A percentile compares a stretch with the other conserved stretches of the same genome.
Conservation (phyloP, 1,140 invertebrate genomes). For the Zaprionus capensis region DNA sequence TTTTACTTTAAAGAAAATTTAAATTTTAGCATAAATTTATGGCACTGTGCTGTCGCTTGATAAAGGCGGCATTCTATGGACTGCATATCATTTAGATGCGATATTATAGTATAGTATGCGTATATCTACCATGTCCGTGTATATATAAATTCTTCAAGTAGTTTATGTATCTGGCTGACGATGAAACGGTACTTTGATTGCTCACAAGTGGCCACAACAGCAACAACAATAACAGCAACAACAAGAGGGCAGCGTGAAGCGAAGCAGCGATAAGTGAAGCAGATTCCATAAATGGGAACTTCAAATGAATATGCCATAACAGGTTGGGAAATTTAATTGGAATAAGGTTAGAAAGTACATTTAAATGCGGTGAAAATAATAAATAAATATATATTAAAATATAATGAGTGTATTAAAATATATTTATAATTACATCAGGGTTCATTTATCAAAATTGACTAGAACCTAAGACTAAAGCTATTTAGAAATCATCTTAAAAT, state of each 20-base stretch:
- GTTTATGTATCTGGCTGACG: slow-evolving; percentile 46
- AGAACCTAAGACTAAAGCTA: no score
- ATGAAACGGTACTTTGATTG: slow-evolving; percentile 59
- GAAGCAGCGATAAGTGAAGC: slow-evolving; percentile 18
- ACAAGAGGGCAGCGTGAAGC: slow-evolving; percentile 31
- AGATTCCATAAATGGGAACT: slow-evolving; percentile 13
- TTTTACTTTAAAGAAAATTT: slow-evolving; percentile 71
- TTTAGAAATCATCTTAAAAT: no score
- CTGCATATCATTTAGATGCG: slow-evolving; percentile 51
- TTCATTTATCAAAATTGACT: no score
- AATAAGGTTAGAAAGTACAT: background rate
- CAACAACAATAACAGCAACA: slow-evolving; percentile 28
- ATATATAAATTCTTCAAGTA: slow-evolving; percentile 34
- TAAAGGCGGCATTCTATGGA: slow-evolving; percentile 50
- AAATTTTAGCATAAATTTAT: slow-evolving; percentile 82
- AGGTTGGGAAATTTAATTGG: slow-evolving; percentile 20
- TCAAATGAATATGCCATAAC: background rate
- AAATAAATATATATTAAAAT: background rate
- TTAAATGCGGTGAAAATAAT: background rate
- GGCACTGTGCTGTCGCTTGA: slow-evolving; percentile 43
- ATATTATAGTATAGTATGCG: slow-evolving; percentile 29
- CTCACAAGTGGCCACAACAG: slow-evolving; percentile 42
- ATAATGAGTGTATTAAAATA: no score
- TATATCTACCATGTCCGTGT: slow-evolving; percentile 19
- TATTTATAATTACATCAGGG: no score